Conservation (phyloP, 2,797 vertebrate species). For the Xenopus petersii region DNA sequence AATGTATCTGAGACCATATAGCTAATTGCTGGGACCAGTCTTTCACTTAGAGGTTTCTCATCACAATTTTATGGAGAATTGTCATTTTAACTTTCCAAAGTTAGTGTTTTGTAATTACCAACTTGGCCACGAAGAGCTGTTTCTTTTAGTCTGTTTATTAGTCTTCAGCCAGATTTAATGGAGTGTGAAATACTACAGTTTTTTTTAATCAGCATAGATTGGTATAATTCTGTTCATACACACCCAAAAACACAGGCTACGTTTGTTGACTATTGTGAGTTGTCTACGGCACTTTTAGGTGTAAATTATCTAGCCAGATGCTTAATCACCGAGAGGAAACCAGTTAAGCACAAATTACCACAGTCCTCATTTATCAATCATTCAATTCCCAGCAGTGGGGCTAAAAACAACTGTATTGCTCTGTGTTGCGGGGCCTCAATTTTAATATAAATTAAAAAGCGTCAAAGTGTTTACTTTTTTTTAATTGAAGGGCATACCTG, state of each 20-base stretch:
- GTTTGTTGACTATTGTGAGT: slow-evolving; percentile 51
- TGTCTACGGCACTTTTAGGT: slow-evolving; percentile 59
- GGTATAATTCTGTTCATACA: slow-evolving; percentile 47
- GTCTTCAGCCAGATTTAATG: slow-evolving; percentile 24
- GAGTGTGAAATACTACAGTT: slow-evolving; percentile 14
- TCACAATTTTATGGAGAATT: background rate
- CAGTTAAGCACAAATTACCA: slow-evolving; percentile 59
- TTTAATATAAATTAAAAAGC: slow-evolving; percentile 48
- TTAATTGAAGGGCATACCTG: slow-evolving; percentile 25
- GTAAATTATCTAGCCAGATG: slow-evolving; percentile 63
- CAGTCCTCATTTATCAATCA: slow-evolving; percentile 58
- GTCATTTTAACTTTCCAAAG: slow-evolving; percentile 5
- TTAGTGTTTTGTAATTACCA: background rate
- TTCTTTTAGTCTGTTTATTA: slow-evolving; percentile 22
- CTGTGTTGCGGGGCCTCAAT: slow-evolving; percentile 18
- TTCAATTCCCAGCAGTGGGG: slow-evolving; percentile 58
- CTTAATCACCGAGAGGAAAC: slow-evolving; percentile 58
- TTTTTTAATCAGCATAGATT: slow-evolving; percentile 33
- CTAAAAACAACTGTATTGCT: slow-evolving; percentile 34
- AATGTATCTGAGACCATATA: too few species aligned
- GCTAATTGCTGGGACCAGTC: too few species aligned
- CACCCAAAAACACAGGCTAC: slow-evolving; percentile 48
- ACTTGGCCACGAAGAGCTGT: background rate
- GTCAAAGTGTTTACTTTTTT: slow-evolving; percentile 41
- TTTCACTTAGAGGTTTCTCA: background rate